Percentiles rank a stretch among this genome's conserved stretches.
phyloP scores from a whole-genome alignment of 2,888 invertebrate genomes.

The Amitus sp. region DNA sequence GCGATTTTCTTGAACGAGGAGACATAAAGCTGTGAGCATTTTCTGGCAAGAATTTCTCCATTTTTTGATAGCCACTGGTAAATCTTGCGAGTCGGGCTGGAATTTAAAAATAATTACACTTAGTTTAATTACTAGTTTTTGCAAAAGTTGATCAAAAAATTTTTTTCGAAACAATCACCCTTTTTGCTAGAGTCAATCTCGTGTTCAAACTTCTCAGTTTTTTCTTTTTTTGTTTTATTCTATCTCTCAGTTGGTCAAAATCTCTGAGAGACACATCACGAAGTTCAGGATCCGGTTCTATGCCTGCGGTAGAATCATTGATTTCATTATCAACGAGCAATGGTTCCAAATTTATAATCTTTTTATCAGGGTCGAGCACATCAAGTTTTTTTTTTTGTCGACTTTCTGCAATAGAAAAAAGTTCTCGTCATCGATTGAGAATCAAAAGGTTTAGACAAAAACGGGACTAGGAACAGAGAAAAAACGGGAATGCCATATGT shows the following conservation, averaged over 20 bases:
- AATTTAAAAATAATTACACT: constrained; percentile 60
- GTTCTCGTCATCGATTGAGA: background rate
- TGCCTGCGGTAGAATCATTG: background rate
- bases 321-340: background rate
- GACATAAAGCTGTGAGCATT: constrained; percentile 68
- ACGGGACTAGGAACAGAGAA: too few relatives aligned
- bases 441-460: too few relatives aligned
- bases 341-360: constrained; percentile 15
- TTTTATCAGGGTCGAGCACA: too few relatives aligned
- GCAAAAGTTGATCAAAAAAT: background rate
- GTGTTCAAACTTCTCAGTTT: constrained; percentile 42
- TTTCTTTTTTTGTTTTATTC: constrained; percentile 65
- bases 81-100: constrained; percentile 67
- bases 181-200: constrained; percentile 41
- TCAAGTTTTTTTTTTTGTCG: too few relatives aligned
- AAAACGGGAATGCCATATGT: too few relatives aligned
- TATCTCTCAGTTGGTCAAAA: constrained; percentile 64
- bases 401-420: too few relatives aligned
- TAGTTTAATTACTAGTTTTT: constrained; percentile 44
- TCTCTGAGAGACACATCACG: constrained; percentile 56
- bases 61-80: constrained; percentile 67
- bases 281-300: background rate
- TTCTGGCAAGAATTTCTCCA: constrained; percentile 70
- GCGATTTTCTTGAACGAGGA: constrained; percentile 65
- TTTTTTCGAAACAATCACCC: constrained; percentile 32